Base-by-base conservation (phyloP, 1,140 invertebrate species). In the Ostrea denselamellosa region DNA sequence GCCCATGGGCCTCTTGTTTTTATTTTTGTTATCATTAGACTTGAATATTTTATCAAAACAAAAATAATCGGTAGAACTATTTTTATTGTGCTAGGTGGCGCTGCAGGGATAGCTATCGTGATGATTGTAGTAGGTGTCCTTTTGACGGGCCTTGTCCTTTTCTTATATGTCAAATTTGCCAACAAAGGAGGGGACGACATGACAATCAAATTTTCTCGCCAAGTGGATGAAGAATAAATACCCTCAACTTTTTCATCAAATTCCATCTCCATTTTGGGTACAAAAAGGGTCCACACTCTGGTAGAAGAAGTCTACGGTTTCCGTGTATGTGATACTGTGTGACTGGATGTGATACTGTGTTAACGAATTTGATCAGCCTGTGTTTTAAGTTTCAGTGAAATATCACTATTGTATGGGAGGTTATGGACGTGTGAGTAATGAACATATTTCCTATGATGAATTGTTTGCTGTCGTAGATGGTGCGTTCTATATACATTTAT, bases 71-170 rank as follows among this genome's bases (percentile, higher is more conserved):
- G 0, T 58, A 19, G 19, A 17, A 58, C 56, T 58, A 58, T 58
- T 5, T 58, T 58, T 58, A 5, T 5, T 58, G 56, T 58, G 9
- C 14, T 62, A 92, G 91, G 90, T 71, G 84, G 90, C n/a, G 89
- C 90, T 85, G 91, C 83, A 5, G 91, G 90, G 12, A 25, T 92
- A 22, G 91, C 87, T 28, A 65, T 92, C 22, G 89, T 65, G 53
- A 91, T 91, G 90, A 65, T 92, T 8, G 56, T 90, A 0, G 22
- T 92, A 0, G 91, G 91, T 8, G 25, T 91, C 0, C 17, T 91
- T 14, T 8, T 90, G 14, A 89, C 90, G 8, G 77, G 86, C 44
- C 86, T 54, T 7, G 88, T 19, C 52, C 28, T 91, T 2, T 83
- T 88, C 14, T 14, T 89, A 9, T 91, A 89, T 77, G 52, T 86